These are phyloP conservation scores for Zaprionus camerounensis DNA, from an alignment of 1,140 invertebrate genomes.

Conservation along the genomic window DNA sequence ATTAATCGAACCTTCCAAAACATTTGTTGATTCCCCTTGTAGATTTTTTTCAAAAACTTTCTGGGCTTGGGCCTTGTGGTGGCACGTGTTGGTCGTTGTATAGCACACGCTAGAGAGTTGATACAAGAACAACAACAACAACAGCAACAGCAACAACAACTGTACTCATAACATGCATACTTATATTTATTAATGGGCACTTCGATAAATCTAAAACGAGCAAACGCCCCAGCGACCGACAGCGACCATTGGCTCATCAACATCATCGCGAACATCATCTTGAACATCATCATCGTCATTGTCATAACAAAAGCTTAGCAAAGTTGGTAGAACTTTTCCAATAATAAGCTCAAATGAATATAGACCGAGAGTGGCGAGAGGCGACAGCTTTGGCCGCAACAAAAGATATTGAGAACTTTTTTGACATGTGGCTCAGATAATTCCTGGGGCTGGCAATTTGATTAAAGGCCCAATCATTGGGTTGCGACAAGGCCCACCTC, in stretches of 20 bases:
- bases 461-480: constrained; percentile 46
- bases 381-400: constrained; percentile 25
- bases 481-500: background rate
- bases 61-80: background rate
- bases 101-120: constrained; percentile 58
- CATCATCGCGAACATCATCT: constrained; percentile 24
- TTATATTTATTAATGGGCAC: constrained; percentile 73
- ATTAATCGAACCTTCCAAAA: background rate
- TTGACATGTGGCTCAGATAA: constrained; percentile 56
- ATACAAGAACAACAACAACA: constrained; percentile 49
- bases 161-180: constrained; percentile 51
- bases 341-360: constrained; percentile 81
- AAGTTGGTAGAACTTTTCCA: constrained; percentile 74
- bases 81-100: constrained; percentile 61
- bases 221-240: constrained; percentile 15
- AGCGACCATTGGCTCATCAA: constrained; percentile 31
- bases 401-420: constrained; percentile 48
- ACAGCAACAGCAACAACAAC: constrained; percentile 33
- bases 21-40: background rate
- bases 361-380: constrained; percentile 34
- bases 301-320: constrained; percentile 78
- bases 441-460: constrained; percentile 44
- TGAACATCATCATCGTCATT: constrained; percentile 52
- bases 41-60: constrained; percentile 21
- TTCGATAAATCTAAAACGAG: constrained; percentile 61